A percentile compares a stretch with the other conserved stretches of the same genome.
phyloP scores from a whole-genome alignment of 1,140 invertebrate species.

The Myzus persicae region DNA sequence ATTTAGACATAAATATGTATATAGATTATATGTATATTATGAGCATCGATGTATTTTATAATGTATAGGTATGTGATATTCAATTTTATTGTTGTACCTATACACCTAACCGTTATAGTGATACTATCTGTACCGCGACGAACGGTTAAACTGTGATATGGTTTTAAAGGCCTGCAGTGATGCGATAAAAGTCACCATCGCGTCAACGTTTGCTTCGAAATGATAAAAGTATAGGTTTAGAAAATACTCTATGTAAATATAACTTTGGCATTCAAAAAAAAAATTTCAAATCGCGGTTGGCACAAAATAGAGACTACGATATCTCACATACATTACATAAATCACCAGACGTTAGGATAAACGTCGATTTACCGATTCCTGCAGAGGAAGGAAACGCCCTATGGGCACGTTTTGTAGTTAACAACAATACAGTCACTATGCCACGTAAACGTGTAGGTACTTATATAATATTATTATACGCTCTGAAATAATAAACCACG shows the following conservation, averaged over 20 bases:
- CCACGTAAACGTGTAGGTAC: not conserved
- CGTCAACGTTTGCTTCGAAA: not conserved
- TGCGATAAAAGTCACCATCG: not conserved
- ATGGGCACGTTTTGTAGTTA: not conserved
- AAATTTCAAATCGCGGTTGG: not conserved
- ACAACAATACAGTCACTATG: conserved; percentile 8
- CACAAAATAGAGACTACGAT: not conserved
- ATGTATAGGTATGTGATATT: not conserved
- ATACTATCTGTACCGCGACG: not conserved
- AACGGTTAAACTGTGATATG: too few species aligned
- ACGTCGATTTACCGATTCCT: not conserved
- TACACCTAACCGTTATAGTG: not conserved
- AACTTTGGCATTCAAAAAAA: not conserved
- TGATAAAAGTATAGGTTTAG: not conserved
- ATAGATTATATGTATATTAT: not conserved
- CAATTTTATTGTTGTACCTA: not conserved
- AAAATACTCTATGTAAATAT: not conserved
- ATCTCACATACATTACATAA: not conserved
- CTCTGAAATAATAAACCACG: not conserved
- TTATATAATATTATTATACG: not conserved
- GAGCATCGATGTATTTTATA: not conserved
- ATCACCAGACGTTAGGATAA: not conserved
- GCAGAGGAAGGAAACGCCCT: not conserved
- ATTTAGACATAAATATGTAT: not conserved
- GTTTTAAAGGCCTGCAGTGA: not conserved